phyloP scores from a whole-genome alignment of 2,797 vertebrate species.

The Apogon talboti region DNA sequence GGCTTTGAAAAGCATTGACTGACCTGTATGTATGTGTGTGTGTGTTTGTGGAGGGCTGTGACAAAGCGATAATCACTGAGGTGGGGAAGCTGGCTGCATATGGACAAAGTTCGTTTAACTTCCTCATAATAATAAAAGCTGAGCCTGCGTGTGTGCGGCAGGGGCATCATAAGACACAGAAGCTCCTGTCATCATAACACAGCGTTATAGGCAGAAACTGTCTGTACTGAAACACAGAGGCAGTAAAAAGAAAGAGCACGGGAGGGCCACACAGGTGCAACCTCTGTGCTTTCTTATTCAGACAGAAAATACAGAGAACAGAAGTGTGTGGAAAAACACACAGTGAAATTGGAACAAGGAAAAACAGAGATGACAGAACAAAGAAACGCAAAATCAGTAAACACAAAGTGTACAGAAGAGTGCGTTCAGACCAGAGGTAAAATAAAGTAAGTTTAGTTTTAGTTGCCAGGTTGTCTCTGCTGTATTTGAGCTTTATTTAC shows the following conservation, averaged over 20 bases:
- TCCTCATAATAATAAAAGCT: conserved; percentile 28
- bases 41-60: conserved; percentile 10
- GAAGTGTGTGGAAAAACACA: conserved; percentile 9
- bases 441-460: conserved; percentile 24
- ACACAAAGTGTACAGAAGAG: conserved; percentile 22
- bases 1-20: conserved; percentile 39
- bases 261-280: conserved; percentile 47
- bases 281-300: conserved; percentile 24
- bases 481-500: conserved; percentile 11
- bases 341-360: conserved; percentile 33
- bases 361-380: conserved; percentile 18
- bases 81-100: conserved; percentile 24
- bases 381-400: conserved; percentile 23
- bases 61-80: conserved; percentile 13
- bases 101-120: conserved; percentile 27
- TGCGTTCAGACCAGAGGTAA: conserved; percentile 26
- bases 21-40: conserved; percentile 19
- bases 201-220: conserved; percentile 43
- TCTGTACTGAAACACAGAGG: conserved; percentile 37
- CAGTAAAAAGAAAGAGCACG: background rate
- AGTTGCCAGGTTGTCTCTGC: conserved; percentile 19
- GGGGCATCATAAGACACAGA: conserved; percentile 8
- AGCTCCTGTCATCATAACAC: conserved; percentile 28
- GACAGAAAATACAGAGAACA: conserved; percentile 25
- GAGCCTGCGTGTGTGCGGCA: conserved; percentile 1